A percentile compares a stretch with the other conserved stretches of the same genome.
These are phyloP conservation scores for Diplazon laetatorius DNA, from an alignment of 2,888 invertebrate genomes.

Conservation along the genomic window DNA sequence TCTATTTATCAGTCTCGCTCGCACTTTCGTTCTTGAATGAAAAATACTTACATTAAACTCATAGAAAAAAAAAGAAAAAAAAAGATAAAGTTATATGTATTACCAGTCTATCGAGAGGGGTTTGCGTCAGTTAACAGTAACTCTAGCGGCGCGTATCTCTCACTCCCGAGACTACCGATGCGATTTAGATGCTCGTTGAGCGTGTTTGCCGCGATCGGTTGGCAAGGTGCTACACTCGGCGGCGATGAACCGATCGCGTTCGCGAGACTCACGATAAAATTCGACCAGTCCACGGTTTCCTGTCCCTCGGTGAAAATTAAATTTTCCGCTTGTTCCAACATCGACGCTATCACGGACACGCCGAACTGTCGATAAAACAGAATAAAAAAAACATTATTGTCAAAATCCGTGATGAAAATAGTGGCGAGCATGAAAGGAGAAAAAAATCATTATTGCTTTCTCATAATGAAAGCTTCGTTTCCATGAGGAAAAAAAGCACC, in stretches of 20 bases:
- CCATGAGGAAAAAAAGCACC: background rate
- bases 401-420: background rate
- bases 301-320: slow-evolving; percentile 73
- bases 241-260: slow-evolving; percentile 72
- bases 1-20: slow-evolving; percentile 19
- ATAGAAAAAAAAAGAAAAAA: slow-evolving; percentile 53
- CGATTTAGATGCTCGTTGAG: slow-evolving; percentile 77
- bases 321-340: slow-evolving; percentile 84
- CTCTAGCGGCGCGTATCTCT: slow-evolving; percentile 76
- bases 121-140: slow-evolving; percentile 78
- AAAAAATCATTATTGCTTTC: slow-evolving; percentile 2
- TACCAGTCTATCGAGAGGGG: slow-evolving; percentile 78
- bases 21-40: slow-evolving; percentile 42
- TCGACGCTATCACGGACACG: slow-evolving; percentile 84
- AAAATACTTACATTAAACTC: slow-evolving; percentile 60
- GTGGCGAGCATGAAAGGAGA: background rate
- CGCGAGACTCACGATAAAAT: slow-evolving; percentile 74
- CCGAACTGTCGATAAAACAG: slow-evolving; percentile 83
- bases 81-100: slow-evolving; percentile 41
- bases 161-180: slow-evolving; percentile 73
- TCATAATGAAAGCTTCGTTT: too few relatives aligned
- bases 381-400: background rate
- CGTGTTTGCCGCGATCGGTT: slow-evolving; percentile 75
- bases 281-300: slow-evolving; percentile 75
- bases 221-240: slow-evolving; percentile 76